Conservation (phyloP, 2,888 invertebrate genomes). For the Xestia rhomboidea region DNA sequence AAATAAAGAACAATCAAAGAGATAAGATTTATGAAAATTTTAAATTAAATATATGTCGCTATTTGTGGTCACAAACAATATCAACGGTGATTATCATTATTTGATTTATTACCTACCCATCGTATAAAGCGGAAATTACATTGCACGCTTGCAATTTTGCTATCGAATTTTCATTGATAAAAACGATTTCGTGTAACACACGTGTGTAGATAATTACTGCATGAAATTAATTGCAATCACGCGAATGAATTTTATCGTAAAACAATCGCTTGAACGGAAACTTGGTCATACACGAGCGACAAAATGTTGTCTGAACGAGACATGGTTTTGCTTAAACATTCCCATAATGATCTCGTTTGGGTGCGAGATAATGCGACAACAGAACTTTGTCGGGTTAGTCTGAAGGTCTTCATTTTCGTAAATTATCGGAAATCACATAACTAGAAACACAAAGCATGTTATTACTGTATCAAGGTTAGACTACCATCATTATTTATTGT, state of each 20-base stretch:
- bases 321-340: background rate
- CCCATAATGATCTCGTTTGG: background rate
- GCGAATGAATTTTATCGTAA: constrained; percentile 23
- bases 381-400: background rate
- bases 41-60: background rate
- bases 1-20: too few relatives aligned
- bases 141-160: background rate
- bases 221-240: constrained; percentile 30
- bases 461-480: constrained; percentile 49
- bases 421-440: constrained; percentile 29
- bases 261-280: constrained; percentile 21
- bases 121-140: background rate
- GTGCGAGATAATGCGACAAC: background rate
- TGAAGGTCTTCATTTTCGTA: constrained; percentile 43
- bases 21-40: background rate
- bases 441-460: constrained; percentile 16
- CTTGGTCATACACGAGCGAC: background rate
- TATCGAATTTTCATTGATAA: constrained; percentile 27
- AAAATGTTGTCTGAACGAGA: background rate
- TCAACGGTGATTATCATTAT: background rate
- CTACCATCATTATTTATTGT: constrained; percentile 38
- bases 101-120: background rate
- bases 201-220: constrained; percentile 34
- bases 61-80: background rate
- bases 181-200: constrained; percentile 10